Evolutionary conservation across 2,113 vertebrate genomes (phyloP).

Genomic region (Gymnarchus niloticus): DNA sequence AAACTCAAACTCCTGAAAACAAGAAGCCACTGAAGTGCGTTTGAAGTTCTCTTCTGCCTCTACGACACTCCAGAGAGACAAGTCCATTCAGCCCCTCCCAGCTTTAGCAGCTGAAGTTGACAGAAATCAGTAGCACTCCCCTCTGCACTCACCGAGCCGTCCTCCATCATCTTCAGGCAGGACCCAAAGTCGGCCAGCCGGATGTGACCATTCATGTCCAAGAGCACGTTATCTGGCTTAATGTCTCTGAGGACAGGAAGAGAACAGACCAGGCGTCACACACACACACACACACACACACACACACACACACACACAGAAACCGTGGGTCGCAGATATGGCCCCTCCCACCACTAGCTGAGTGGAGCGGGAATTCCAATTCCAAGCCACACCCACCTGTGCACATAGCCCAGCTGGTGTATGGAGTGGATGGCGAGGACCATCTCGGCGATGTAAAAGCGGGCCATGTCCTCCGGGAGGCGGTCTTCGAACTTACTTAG

Average conservation of each 20-base stretch:
- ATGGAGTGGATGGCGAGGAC: slow-evolving; percentile 93
- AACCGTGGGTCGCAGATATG: too few relatives aligned
- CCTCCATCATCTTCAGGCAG: slow-evolving; percentile 90
- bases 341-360: too few relatives aligned
- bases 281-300: background rate
- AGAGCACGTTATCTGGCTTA: slow-evolving; percentile 91
- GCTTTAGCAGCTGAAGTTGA: too few relatives aligned
- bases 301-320: background rate
- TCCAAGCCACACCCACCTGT: slow-evolving; percentile 66
- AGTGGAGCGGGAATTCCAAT: too few relatives aligned
- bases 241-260: slow-evolving; percentile 75
- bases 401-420: slow-evolving; percentile 88
- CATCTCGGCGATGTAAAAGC: slow-evolving; percentile 96
- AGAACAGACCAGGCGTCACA: background rate
- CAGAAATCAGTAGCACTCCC: too few relatives aligned
- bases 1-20: too few relatives aligned
- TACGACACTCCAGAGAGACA: too few relatives aligned
- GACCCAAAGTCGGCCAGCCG: slow-evolving; percentile 96
- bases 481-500: slow-evolving; percentile 97
- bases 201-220: slow-evolving; percentile 93
- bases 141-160: slow-evolving; percentile 88
- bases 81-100: too few relatives aligned
- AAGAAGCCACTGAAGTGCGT: too few relatives aligned
- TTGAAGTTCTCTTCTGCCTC: too few relatives aligned
- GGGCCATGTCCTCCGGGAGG: slow-evolving; percentile 92